A percentile compares a stretch with the other conserved stretches of the same genome.
Evolutionary conservation across 2,888 invertebrate species (phyloP).

Genomic region (Euzetes globulus): DNA sequence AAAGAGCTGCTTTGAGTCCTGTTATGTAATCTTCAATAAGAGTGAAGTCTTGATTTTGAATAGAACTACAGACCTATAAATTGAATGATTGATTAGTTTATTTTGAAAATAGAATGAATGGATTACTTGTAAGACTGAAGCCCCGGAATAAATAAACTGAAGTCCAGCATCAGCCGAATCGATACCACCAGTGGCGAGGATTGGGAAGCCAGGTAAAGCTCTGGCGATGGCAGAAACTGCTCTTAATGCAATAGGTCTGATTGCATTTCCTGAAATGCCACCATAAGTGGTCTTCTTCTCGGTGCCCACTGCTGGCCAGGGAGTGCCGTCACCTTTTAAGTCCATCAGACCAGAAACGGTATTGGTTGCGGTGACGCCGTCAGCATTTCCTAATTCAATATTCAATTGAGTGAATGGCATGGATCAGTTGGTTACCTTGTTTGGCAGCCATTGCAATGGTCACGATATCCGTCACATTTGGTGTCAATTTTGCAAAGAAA

Average conservation of each 20-base stretch:
- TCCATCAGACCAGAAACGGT: conserved; percentile 93
- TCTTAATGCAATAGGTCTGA: conserved; percentile 81
- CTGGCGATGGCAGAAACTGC: conserved; percentile 83
- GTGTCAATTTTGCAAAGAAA: conserved; percentile 93
- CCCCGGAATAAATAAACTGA: conserved; percentile 91
- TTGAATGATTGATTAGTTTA: conserved; percentile 12
- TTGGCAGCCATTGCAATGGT: conserved; percentile 80
- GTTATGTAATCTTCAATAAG: conserved; percentile 88
- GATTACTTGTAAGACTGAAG: conserved; percentile 75
- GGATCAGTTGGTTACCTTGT: conserved; percentile 57
- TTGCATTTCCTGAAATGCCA: conserved; percentile 87
- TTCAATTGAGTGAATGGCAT: neutral
- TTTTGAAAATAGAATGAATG: neutral
- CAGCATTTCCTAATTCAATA: conserved; percentile 61
- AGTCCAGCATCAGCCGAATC: conserved; percentile 91
- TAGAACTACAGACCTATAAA: conserved; percentile 77
- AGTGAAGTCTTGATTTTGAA: conserved; percentile 98
- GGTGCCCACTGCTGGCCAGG: conserved; percentile 85
- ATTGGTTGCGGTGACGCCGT: conserved; percentile 94
- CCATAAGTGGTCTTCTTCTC: conserved; percentile 82
- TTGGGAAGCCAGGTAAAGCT: conserved; percentile 75
- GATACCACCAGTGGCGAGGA: conserved; percentile 92
- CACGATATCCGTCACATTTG: conserved; percentile 91
- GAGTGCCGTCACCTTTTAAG: conserved; percentile 65
- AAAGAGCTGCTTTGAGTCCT: conserved; percentile 69